Percentiles rank a stretch among this genome's conserved stretches.
These are phyloP conservation scores for Euthynnus affinis DNA, from an alignment of 2,797 vertebrate genomes.

Conservation along the genomic window DNA sequence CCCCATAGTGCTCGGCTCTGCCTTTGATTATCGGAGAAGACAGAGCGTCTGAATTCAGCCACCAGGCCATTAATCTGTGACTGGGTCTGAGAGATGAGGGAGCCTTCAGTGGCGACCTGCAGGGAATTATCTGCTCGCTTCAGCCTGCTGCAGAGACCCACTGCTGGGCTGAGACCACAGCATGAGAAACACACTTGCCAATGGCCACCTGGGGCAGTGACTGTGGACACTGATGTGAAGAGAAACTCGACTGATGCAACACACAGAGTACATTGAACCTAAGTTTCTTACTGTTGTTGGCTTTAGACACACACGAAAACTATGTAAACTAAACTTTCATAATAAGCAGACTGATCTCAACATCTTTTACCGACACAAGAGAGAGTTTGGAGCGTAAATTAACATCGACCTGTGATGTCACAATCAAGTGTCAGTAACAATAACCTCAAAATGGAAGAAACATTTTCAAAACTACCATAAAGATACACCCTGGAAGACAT, in stretches of 20 bases:
- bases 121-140: constrained; percentile 62
- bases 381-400: neutral
- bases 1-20: constrained; percentile 26
- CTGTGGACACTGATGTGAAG: constrained; percentile 38
- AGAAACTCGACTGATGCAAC: constrained; percentile 47
- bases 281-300: neutral
- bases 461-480: too few relatives aligned
- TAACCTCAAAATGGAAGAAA: too few relatives aligned
- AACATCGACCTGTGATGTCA: too few relatives aligned
- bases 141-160: constrained; percentile 51
- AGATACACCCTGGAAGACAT: too few relatives aligned
- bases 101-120: constrained; percentile 50
- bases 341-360: neutral
- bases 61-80: constrained; percentile 78
- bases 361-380: too few relatives aligned
- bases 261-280: neutral
- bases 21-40: constrained; percentile 79
- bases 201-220: constrained; percentile 46
- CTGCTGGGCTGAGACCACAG: constrained; percentile 54
- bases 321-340: neutral
- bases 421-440: too few relatives aligned
- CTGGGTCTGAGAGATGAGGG: constrained; percentile 65
- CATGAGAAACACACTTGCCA: constrained; percentile 28
- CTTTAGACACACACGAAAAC: neutral
- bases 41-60: constrained; percentile 68